Conservation (phyloP, 2,797 vertebrate species). For the Arnoldichthys spilopterus region DNA sequence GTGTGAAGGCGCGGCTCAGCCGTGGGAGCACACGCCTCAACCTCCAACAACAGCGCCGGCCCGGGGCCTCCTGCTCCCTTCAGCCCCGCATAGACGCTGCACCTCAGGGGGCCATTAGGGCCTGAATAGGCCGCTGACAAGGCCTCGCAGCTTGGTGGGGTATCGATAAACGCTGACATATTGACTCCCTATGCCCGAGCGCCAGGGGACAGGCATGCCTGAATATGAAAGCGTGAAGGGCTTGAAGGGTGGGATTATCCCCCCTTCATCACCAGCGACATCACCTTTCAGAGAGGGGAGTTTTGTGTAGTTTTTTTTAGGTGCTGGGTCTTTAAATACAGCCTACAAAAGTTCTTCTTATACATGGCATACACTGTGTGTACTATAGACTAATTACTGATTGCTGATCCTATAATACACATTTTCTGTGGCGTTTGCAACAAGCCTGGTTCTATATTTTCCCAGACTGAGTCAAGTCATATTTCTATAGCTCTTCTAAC, state of each 20-base stretch:
- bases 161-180: constrained; percentile 92
- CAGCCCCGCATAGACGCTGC: constrained; percentile 83
- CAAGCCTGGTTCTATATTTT: too few relatives aligned
- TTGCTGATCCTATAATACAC: too few relatives aligned
- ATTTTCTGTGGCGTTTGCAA: too few relatives aligned
- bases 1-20: constrained; percentile 79
- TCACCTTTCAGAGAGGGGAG: background rate
- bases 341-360: background rate
- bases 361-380: background rate
- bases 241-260: constrained; percentile 67
- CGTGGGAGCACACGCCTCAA: constrained; percentile 81
- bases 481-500: too few relatives aligned
- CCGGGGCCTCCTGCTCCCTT: constrained; percentile 81
- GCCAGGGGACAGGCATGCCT: constrained; percentile 75
- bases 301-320: background rate
- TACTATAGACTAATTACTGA: too few relatives aligned
- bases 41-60: constrained; percentile 85
- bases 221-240: constrained; percentile 85
- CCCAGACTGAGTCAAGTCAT: too few relatives aligned
- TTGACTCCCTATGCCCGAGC: constrained; percentile 86
- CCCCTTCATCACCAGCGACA: constrained; percentile 1
- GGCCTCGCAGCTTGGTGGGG: constrained; percentile 83
- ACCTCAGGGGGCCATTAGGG: constrained; percentile 90
- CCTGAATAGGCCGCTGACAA: constrained; percentile 91
- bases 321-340: background rate